Base-by-base conservation (phyloP, 2,797 vertebrate genomes). In the Chromis chromis region DNA sequence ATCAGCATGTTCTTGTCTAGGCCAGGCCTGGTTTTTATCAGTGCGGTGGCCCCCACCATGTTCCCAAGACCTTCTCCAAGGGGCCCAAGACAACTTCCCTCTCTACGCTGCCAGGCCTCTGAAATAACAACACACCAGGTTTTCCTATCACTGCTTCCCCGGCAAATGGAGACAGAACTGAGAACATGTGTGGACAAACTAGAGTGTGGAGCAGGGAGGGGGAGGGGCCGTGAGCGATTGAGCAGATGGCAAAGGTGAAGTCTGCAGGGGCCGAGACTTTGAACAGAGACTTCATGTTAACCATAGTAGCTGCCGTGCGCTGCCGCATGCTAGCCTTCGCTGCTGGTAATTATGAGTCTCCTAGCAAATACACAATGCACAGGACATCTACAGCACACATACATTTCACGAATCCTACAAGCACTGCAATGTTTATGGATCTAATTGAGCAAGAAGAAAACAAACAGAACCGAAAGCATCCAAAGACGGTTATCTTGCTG, bases 81-180 rank as follows among this genome's bases (percentile, higher is more conserved):
- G 86, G 80, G 86, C 82, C 89, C 75, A 46, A 90, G 86, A 92
- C 89, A 89, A 91, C 90, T 89, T 88, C 88, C 87, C 85, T 81
- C 86, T 84, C 77, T 70, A 36, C 28, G 49, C 85, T 76, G 83
- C 78, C 86, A 87, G 90, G 83, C 74, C 87, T 88, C 90, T 86
- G 85, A 81, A 92, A 92, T 86, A 91, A 91, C 90, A 92, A 85
- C 84, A 91, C 86, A 90, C 84, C 90, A 86, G 89, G 87, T 90
- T 92, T 90, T 88, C 70, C 92, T 87, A 92, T 92, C 89, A 90
- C 76, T 22, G 69, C 86, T 64, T 66, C 70, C 52, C 56, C 28
- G 1, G 87, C 84, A 89, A 89, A 92, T 87, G 88, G 87, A 89
- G 86, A 84, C 64, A n/a, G 71, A 86, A 88, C 85, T 54, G 76